Base-by-base conservation (phyloP, 2,797 vertebrate genomes). In the Centropyge bicolor region DNA sequence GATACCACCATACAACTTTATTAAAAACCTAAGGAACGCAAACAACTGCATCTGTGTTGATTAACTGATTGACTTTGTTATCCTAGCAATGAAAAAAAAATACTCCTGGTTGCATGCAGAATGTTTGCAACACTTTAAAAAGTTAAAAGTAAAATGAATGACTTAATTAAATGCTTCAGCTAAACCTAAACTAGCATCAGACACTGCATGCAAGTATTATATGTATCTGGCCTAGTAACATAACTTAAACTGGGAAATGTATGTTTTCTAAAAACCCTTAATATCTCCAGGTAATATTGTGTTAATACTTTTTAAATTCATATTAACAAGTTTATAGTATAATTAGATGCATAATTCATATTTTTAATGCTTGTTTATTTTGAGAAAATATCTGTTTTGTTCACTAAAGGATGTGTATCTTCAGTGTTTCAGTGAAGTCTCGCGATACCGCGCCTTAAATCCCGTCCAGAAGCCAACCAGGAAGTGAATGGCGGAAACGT, bases 401-500 rank as follows among this genome's bases (percentile, higher is more conserved):
- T 62, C 12, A 13, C 35, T 36, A 1, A 7, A 19, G 17, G 2
- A 31, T 27, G 8, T 27, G 11, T 17, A 17, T 36, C 19, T 6
- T 36, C 19, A 12, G 19, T 5, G n/a, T 9, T 31, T 51, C 20
- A 1, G 1, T 31, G 0, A 74, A 64, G 48, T 91, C 78, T 93
- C 91, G 93, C 93, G 93, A 7, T 66, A 84, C 0, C 49, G 27
- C 16, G 0, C 2, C 1, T 6, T 7, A 89, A 91, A 70, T 92
- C 90, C 51, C 92, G 87, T 82, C 1, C 0, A 54, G 8, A 7
- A 51, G 41, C 48, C n/a, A 24, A 92, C 85, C 90, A 82, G 93
- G 93, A 94, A 94, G 82, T 7, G 83, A 73, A 85, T 75, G 88
- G 81, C 91, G 92, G 92, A 91, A 91, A 78, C 68, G 8, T 78